These are phyloP conservation scores for Gephyroberyx darwinii DNA, from an alignment of 2,797 vertebrate species.

Conservation along the genomic window DNA sequence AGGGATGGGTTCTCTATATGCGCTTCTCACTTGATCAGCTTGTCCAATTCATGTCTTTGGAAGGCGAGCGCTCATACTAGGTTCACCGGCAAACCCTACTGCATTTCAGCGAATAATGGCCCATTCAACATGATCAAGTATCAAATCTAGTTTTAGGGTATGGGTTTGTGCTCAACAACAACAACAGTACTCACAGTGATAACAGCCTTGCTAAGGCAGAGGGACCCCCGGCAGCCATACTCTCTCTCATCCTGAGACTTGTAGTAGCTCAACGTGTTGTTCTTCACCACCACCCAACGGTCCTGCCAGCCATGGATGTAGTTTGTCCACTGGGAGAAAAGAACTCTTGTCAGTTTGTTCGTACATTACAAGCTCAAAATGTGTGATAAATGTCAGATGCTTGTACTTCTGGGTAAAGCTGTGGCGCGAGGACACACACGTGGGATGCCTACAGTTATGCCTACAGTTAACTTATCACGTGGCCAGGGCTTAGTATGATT, in stretches of 20 bases:
- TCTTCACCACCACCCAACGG: conserved; percentile 96
- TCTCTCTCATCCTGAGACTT: conserved; percentile 97
- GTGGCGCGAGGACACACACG: background rate
- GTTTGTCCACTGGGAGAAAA: conserved; percentile 91
- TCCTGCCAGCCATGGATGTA: conserved; percentile 99
- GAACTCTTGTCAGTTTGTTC: background rate
- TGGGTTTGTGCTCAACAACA: no score
- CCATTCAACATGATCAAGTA: no score
- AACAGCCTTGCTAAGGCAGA: conserved; percentile 96
- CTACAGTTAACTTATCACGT: conserved; percentile 39
- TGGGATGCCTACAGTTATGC: conserved; percentile 13
- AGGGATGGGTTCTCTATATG: background rate
- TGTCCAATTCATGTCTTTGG: background rate
- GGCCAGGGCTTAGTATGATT: conserved; percentile 43
- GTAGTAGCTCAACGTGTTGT: conserved; percentile 96
- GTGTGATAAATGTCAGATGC: background rate
- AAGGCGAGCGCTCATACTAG: no score
- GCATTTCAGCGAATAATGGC: background rate
- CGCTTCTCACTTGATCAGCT: background rate
- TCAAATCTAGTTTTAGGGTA: no score
- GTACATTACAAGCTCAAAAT: background rate
- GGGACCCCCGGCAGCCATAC: conserved; percentile 95
- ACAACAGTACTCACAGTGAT: conserved; percentile 88
- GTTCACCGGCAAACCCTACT: background rate
- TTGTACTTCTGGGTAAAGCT: background rate